Evolutionary conservation across 2,888 invertebrate genomes (phyloP).

Genomic region (Drosophila pegasa): DNA sequence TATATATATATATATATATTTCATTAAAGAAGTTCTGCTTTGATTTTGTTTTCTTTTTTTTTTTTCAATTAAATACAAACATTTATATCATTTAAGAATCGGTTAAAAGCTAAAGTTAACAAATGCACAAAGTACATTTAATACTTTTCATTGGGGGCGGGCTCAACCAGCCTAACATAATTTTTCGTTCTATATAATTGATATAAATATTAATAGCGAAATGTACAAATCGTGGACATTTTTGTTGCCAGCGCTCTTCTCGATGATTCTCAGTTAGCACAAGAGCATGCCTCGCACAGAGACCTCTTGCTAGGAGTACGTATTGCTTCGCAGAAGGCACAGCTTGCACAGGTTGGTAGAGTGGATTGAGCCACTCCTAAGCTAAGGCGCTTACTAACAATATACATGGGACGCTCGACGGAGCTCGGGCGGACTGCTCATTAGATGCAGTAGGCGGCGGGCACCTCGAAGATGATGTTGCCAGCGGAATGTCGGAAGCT

Average conservation of each 20-base stretch:
- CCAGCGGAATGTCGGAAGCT: slow-evolving; percentile 82
- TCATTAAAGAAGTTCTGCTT: slow-evolving; percentile 12
- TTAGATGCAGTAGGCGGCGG: slow-evolving; percentile 83
- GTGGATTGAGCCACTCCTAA: slow-evolving; percentile 34
- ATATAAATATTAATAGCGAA: slow-evolving; percentile 51
- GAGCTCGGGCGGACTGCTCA: neutral
- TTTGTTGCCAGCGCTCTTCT: neutral
- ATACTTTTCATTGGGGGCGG: slow-evolving; percentile 58
- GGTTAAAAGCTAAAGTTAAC: slow-evolving; percentile 47
- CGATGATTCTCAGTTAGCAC: slow-evolving; percentile 8
- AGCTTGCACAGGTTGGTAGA: slow-evolving; percentile 7
- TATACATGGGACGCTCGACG: slow-evolving; percentile 50
- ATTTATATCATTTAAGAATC: slow-evolving; percentile 25
- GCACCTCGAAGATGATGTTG: slow-evolving; percentile 84
- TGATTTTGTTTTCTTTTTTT: neutral
- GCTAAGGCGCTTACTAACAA: slow-evolving; percentile 30
- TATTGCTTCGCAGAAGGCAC: slow-evolving; percentile 30
- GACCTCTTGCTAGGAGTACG: slow-evolving; percentile 9
- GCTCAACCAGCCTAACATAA: slow-evolving; percentile 43
- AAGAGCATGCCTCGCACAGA: slow-evolving; percentile 29
- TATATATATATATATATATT: slow-evolving; percentile 12
- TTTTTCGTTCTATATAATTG: neutral
- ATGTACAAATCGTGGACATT: slow-evolving; percentile 40
- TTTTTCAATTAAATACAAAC: slow-evolving; percentile 26
- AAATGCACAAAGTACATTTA: slow-evolving; percentile 78